Conservation (phyloP, 1,140 invertebrate species). For the Triops cancriformis region DNA sequence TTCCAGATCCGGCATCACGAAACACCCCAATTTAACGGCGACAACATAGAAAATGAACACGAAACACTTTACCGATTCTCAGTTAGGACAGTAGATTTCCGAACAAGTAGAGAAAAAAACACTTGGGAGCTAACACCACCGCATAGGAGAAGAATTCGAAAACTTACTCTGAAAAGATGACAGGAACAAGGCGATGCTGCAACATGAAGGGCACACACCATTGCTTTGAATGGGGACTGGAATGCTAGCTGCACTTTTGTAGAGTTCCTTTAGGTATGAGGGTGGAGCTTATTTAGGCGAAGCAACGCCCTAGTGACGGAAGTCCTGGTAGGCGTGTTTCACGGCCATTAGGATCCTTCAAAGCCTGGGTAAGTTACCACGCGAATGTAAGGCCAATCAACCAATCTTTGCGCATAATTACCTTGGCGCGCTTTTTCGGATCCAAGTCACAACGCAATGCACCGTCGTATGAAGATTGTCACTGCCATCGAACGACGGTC, state of each 20-base stretch:
- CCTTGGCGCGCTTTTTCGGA: not conserved
- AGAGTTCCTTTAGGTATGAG: not conserved
- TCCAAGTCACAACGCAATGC: too few relatives aligned
- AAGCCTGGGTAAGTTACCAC: not conserved
- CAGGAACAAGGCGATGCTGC: not conserved
- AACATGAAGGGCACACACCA: not conserved
- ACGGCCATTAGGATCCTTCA: not conserved
- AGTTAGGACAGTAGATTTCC: too few relatives aligned
- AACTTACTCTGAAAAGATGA: not conserved
- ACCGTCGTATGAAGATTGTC: not conserved
- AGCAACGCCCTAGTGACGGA: not conserved
- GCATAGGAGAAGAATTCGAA: not conserved
- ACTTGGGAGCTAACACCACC: not conserved
- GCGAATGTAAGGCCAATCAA: not conserved
- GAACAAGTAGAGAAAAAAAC: not conserved
- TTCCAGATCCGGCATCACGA: constrained; percentile 8
- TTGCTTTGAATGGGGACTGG: constrained; percentile 4
- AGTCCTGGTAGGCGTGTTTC: not conserved
- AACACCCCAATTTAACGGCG: not conserved
- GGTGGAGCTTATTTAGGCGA: constrained; percentile 9
- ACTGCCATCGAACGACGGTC: not conserved
- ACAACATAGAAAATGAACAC: not conserved
- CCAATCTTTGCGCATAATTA: not conserved
- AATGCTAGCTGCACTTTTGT: constrained; percentile 9
- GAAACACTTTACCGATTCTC: not conserved